phyloP scores from a whole-genome alignment of 2,888 invertebrate genomes.

The Theodoxus fluviatilis region DNA sequence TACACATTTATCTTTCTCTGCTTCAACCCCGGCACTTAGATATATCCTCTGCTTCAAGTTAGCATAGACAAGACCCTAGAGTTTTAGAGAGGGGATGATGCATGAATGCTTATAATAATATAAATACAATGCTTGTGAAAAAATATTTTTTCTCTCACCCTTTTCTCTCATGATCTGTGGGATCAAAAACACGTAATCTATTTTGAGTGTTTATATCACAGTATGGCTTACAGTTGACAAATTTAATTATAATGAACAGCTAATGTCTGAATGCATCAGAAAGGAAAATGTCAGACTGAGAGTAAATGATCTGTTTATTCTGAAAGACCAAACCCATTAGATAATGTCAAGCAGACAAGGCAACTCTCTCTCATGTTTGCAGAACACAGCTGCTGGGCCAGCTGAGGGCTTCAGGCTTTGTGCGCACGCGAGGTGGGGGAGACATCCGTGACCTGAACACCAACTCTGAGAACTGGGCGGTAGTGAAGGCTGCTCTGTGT shows the following conservation, averaged over 20 bases:
- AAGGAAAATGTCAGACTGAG: no score
- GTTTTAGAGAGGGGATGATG: no score
- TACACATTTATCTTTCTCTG: not conserved
- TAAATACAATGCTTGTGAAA: not conserved
- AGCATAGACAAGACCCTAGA: no score
- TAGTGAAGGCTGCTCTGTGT: conserved; percentile 87
- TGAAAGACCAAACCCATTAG: no score
- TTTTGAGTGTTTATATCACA: no score
- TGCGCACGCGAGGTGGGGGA: conserved; percentile 68
- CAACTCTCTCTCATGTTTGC: no score
- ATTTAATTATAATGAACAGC: no score
- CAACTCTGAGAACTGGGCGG: conserved; percentile 86
- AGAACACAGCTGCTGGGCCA: conserved; percentile 81
- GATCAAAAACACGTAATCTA: not conserved
- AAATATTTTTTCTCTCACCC: not conserved
- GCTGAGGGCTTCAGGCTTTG: conserved; percentile 77
- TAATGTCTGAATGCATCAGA: no score
- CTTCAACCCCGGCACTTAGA: not conserved
- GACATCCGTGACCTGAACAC: conserved; percentile 82
- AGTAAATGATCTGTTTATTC: no score
- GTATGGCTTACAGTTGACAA: no score
- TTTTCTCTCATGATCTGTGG: not conserved
- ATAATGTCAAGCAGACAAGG: not conserved
- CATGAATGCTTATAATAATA: no score
- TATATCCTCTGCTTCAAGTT: no score